Percentiles rank a stretch among this genome's conserved stretches.
phyloP scores from a whole-genome alignment of 1,140 invertebrate genomes.

The Orius laevigatus region DNA sequence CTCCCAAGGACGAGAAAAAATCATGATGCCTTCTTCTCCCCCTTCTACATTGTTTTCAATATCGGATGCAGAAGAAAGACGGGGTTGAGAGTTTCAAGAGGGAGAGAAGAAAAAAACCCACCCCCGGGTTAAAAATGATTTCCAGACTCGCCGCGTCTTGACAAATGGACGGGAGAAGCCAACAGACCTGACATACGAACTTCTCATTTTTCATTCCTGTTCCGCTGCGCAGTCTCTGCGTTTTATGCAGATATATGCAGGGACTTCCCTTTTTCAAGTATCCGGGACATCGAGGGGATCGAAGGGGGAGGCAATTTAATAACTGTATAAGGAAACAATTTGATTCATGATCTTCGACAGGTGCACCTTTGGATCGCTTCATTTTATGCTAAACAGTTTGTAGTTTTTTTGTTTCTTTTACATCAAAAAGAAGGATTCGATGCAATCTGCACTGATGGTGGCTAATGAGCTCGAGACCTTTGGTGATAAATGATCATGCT shows the following conservation, averaged over 20 bases:
- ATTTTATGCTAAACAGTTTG: too few species aligned
- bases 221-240: neutral
- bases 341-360: too few species aligned
- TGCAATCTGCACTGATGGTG: too few species aligned
- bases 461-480: too few species aligned
- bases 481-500: too few species aligned
- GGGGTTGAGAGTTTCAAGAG: neutral
- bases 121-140: constrained; percentile 15
- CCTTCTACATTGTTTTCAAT: constrained; percentile 17
- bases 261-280: neutral
- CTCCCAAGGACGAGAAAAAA: neutral
- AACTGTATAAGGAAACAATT: too few species aligned
- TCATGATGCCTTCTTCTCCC: constrained; percentile 6
- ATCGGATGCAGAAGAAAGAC: constrained; percentile 7
- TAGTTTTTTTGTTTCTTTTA: too few species aligned
- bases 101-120: neutral
- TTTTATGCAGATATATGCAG: constrained; percentile 11
- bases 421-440: too few species aligned
- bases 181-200: constrained; percentile 4
- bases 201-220: constrained; percentile 16
- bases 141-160: constrained; percentile 8
- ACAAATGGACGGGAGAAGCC: constrained; percentile 16
- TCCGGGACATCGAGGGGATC: too few species aligned
- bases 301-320: too few species aligned
- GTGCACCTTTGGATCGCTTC: too few species aligned